phyloP scores from a whole-genome alignment of 2,888 invertebrate species.

The Opisthograptis luteolata region DNA sequence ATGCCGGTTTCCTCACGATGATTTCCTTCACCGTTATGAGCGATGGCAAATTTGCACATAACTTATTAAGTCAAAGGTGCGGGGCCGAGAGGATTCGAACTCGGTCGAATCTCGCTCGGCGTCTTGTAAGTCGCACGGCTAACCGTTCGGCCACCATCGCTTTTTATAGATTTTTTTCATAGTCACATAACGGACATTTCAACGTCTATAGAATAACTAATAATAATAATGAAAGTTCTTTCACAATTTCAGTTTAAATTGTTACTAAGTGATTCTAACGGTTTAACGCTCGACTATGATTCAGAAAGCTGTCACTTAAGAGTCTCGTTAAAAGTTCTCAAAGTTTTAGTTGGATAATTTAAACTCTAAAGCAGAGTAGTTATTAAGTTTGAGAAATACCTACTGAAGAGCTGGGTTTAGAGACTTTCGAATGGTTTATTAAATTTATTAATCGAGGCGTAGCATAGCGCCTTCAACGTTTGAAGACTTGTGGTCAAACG shows the following conservation, averaged over 20 bases:
- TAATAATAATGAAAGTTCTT: conserved; percentile 20
- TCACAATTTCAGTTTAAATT: conserved; percentile 17
- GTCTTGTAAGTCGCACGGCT: too few species aligned
- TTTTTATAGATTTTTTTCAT: too few species aligned
- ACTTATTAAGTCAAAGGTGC: too few species aligned
- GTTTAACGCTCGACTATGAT: conserved; percentile 15
- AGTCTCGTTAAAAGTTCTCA: conserved; percentile 20
- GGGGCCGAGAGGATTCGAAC: too few species aligned
- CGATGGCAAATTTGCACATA: too few species aligned
- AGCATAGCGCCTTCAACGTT: too few species aligned
- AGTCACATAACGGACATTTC: neutral
- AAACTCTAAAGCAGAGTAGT: conserved; percentile 2
- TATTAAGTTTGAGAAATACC: conserved; percentile 1
- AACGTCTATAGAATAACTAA: conserved; percentile 10
- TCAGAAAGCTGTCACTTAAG: conserved; percentile 21
- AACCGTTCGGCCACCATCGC: too few species aligned
- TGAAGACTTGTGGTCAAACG: too few species aligned
- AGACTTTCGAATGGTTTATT: conserved; percentile 5
- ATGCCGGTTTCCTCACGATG: too few species aligned
- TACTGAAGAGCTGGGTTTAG: conserved; percentile 1
- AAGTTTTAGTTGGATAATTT: conserved; percentile 13
- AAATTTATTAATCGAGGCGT: too few species aligned
- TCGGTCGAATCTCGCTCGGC: too few species aligned
- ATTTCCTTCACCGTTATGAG: too few species aligned
- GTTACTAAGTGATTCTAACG: conserved; percentile 21